These are phyloP conservation scores for Oryzaephilus surinamensis DNA, from an alignment of 1,140 invertebrate genomes.

Conservation along the genomic window DNA sequence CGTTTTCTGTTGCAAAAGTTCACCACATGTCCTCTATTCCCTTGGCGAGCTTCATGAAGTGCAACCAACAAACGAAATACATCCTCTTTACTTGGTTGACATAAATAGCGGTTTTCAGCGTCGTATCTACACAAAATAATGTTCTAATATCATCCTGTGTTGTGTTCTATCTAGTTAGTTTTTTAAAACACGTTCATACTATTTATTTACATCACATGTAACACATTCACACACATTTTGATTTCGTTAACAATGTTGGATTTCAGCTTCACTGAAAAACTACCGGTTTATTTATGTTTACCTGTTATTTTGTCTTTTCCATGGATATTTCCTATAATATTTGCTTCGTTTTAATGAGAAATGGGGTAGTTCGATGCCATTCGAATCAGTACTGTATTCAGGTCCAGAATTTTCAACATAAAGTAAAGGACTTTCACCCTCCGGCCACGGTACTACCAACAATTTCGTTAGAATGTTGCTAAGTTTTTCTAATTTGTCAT, in stretches of 20 bases:
- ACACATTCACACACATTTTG: no score
- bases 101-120: conserved; percentile 45
- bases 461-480: conserved; percentile 21
- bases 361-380: no score
- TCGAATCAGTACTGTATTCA: conserved; percentile 1
- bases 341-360: conserved; percentile 41
- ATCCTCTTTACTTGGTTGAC: conserved; percentile 47
- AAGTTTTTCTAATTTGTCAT: conserved; percentile 17
- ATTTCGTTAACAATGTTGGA: no score
- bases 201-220: no score
- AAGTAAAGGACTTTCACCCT: conserved; percentile 32
- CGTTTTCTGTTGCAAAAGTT: conserved; percentile 50
- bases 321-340: conserved; percentile 49
- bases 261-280: neutral
- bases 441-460: conserved; percentile 25
- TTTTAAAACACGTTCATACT: no score
- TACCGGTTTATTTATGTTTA: conserved; percentile 18
- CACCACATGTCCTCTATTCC: conserved; percentile 41
- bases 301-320: conserved; percentile 45
- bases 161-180: no score
- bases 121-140: conserved; percentile 38
- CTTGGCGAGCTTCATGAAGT: conserved; percentile 46
- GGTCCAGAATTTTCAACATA: conserved; percentile 35
- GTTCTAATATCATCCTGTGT: neutral
- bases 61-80: conserved; percentile 47